Evolutionary conservation across 2,797 vertebrate genomes (phyloP).

Genomic region (Netta rufina): DNA sequence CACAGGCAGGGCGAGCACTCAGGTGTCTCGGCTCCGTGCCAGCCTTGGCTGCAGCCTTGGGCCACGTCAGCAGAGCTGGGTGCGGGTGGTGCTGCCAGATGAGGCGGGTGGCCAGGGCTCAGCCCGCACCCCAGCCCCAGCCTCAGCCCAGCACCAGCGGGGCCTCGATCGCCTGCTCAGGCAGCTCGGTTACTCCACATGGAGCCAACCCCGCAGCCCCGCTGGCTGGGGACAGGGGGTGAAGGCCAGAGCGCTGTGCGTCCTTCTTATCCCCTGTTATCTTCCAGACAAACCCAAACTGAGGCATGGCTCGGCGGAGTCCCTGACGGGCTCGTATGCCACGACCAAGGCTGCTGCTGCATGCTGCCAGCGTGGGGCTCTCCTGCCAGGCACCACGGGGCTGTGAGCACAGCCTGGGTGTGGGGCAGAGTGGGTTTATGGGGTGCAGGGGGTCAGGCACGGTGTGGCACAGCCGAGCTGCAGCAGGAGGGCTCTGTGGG

Average conservation of each 20-base stretch:
- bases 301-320: background rate
- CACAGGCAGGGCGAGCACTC: background rate
- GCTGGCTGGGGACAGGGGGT: background rate
- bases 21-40: rapidly evolving
- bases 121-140: rapidly evolving
- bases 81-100: rapidly evolving
- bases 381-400: rapidly evolving
- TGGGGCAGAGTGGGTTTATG: no score
- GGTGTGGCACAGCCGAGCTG: background rate
- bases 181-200: rapidly evolving
- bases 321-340: background rate
- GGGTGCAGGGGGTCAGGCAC: no score
- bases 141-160: background rate
- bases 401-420: background rate
- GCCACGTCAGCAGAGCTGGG: background rate
- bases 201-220: background rate
- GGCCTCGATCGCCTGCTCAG: background rate
- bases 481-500: background rate
- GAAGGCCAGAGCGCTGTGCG: background rate
- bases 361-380: rapidly evolving
- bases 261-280: background rate
- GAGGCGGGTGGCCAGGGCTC: background rate
- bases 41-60: background rate
- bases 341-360: background rate
- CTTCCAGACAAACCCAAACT: slow-evolving; percentile 22